Percentiles rank a stretch among this genome's conserved stretches.
Conservation (phyloP, 1,140 invertebrate genomes). For the Megathymus violae region DNA sequence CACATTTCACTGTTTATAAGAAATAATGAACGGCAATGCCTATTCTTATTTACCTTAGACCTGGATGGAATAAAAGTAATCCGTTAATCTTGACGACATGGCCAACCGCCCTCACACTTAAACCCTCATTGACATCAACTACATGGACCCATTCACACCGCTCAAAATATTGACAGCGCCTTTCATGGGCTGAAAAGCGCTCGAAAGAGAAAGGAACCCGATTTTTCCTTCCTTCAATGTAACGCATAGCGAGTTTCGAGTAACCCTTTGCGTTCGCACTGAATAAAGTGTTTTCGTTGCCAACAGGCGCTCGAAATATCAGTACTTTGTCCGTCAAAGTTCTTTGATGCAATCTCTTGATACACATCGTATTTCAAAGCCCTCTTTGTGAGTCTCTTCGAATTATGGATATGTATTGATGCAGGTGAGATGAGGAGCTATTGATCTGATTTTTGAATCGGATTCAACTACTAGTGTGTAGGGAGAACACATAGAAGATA, state of each 20-base stretch:
- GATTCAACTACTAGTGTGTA: neutral
- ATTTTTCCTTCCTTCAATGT: constrained; percentile 68
- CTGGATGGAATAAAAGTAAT: neutral
- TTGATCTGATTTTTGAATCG: constrained; percentile 8
- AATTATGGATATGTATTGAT: constrained; percentile 11
- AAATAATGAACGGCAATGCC: too few relatives aligned
- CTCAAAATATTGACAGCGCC: constrained; percentile 81
- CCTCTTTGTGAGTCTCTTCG: neutral
- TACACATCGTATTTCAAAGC: constrained; percentile 5
- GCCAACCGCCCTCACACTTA: constrained; percentile 56
- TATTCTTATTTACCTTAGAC: too few relatives aligned
- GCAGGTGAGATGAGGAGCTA: constrained; percentile 4
- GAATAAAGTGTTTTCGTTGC: constrained; percentile 56
- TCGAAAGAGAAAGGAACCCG: constrained; percentile 69
- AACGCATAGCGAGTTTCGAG: constrained; percentile 64
- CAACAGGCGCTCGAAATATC: constrained; percentile 43
- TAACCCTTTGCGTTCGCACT: constrained; percentile 62
- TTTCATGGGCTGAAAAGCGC: constrained; percentile 71
- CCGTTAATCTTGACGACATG: constrained; percentile 40
- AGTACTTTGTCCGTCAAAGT: constrained; percentile 17
- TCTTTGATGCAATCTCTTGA: constrained; percentile 15
- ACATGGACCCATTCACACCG: constrained; percentile 68
- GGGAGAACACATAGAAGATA: neutral
- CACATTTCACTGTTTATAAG: too few relatives aligned
- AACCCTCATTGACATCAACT: constrained; percentile 69